Base-by-base conservation (phyloP, 2,113 vertebrate species). In the Eclectus roratus region DNA sequence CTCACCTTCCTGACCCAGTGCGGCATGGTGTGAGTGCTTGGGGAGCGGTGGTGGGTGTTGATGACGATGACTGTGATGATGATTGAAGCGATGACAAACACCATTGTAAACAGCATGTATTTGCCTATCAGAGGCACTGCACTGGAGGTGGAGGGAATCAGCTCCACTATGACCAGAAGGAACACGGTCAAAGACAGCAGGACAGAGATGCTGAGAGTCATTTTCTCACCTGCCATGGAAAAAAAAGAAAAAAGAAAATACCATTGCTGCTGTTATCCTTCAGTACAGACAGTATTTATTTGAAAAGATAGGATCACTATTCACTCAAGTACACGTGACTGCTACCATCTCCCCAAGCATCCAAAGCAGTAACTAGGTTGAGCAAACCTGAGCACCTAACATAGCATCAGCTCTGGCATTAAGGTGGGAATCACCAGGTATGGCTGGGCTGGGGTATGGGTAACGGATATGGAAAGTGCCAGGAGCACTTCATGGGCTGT, bases 91-190 rank as follows among this genome's bases (percentile, higher is more conserved):
- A 99, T 99, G 97, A 99, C 99, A 1, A 99, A 99, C 80, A 99
- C 99, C 99, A 99, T 99, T n/a, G 99, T 99, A 88, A 99, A 99
- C 70, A 99, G 94, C 99, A 99, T 99, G 98, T 99, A 99, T 95
- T 99, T 99, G 90, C 99, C 99, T 7, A 99, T 99, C 91, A 99
- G 96, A 7, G 99, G 99, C 84, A 99, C 99, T 0, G 99, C 99
- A 0, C 99, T 99, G 81, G 99, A 99, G 6, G 99, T 99, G 77
- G 99, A 99, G 3, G 99, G 99, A 95, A 99, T 99, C 84, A 99
- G 97, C 98, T 99, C 99, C 97, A 99, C 99, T 0, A 99, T 99
- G 83, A 99, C 99, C 98, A 99, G 98, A 71, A 99, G 98, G 97
- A 99, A 99, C 94, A 99, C 99, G 2, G 99, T 99, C 85, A 99